These are phyloP conservation scores for Neopipo cinnamomea DNA, from an alignment of 2,113 vertebrate species.

Conservation along the genomic window DNA sequence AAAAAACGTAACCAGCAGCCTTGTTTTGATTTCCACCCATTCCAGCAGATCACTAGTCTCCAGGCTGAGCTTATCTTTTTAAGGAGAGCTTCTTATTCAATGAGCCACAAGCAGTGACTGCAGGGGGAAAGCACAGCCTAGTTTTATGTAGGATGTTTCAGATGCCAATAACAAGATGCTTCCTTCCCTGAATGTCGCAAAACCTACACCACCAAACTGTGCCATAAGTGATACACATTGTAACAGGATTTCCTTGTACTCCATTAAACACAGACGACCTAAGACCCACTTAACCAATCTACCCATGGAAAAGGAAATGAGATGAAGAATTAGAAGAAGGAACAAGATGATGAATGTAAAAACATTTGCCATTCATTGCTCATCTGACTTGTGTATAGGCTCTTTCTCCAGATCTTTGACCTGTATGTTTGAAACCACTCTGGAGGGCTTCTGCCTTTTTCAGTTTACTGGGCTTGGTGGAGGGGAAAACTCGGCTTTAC, in stretches of 20 bases:
- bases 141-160: not conserved
- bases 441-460: not conserved
- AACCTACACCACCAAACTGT: not conserved
- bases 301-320: not conserved
- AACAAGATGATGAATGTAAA: not conserved
- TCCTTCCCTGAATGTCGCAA: not conserved
- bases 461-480: not conserved
- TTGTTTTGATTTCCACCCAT: slow-evolving; percentile 27
- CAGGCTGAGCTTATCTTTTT: not conserved
- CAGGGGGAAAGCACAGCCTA: not conserved
- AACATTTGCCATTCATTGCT: not conserved
- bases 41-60: not conserved
- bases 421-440: not conserved
- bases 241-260: slow-evolving; percentile 4
- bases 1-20: not conserved
- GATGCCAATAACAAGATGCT: not conserved
- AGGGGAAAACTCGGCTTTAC: not conserved
- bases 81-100: not conserved
- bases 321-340: not conserved
- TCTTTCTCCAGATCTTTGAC: not conserved
- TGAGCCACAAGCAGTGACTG: not conserved
- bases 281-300: not conserved
- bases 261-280: not conserved
- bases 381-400: not conserved
- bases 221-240: not conserved